These are phyloP conservation scores for Patella pellucida DNA, from an alignment of 2,888 invertebrate genomes.

Conservation along the genomic window DNA sequence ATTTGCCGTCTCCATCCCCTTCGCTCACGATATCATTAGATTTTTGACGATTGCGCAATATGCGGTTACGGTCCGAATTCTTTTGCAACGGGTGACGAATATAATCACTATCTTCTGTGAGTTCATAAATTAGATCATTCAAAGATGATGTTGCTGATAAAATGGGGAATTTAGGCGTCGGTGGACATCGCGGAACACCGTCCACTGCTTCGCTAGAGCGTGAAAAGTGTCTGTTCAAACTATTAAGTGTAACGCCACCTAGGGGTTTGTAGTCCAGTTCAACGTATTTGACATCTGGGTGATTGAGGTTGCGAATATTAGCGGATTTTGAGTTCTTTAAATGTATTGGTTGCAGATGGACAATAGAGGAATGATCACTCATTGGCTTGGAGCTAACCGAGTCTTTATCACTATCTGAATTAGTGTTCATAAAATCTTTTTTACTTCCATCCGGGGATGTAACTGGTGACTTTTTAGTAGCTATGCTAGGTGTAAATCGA, in stretches of 20 bases:
- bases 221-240: conserved; percentile 50
- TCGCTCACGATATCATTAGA: neutral
- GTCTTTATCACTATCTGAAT: conserved; percentile 59
- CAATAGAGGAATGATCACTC: conserved; percentile 62
- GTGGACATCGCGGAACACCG: conserved; percentile 56
- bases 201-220: conserved; percentile 60
- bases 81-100: neutral
- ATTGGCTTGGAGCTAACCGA: conserved; percentile 55
- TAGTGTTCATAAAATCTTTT: neutral
- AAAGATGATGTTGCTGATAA: conserved; percentile 52
- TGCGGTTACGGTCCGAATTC: neutral
- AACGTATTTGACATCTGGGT: conserved; percentile 45
- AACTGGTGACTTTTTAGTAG: conserved; percentile 17
- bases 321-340: conserved; percentile 55
- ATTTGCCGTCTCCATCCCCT: neutral
- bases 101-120: neutral
- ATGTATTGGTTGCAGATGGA: conserved; percentile 59
- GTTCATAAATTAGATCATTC: conserved; percentile 35
- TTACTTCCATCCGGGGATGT: conserved; percentile 17
- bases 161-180: conserved; percentile 61
- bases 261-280: conserved; percentile 39
- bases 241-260: conserved; percentile 36
- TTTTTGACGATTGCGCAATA: neutral
- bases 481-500: neutral
- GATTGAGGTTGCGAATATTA: conserved; percentile 53